These are phyloP conservation scores for Laticauda laticaudata DNA, from an alignment of 2,113 vertebrate genomes.

Conservation along the genomic window DNA sequence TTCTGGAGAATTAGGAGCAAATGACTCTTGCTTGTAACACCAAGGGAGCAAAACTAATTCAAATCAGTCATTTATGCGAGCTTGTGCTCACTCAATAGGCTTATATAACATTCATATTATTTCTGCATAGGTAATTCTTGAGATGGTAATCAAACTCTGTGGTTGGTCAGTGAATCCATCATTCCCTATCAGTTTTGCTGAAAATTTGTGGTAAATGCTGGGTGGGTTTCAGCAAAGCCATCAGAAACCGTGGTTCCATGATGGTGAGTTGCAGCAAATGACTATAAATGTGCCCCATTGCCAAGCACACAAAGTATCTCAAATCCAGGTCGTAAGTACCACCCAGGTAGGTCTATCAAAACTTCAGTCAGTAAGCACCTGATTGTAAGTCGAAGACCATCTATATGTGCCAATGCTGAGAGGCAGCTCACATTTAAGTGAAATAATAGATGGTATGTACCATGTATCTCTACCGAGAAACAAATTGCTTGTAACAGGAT, in stretches of 20 bases:
- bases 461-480: background rate
- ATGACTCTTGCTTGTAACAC: background rate
- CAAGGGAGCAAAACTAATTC: background rate
- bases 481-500: background rate
- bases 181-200: background rate
- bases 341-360: background rate
- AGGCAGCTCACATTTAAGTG: background rate
- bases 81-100: background rate
- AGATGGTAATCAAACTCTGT: background rate
- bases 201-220: background rate
- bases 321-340: background rate
- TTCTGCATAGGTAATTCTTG: background rate
- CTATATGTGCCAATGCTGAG: background rate
- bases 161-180: background rate
- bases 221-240: background rate
- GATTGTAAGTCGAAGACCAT: background rate
- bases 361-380: background rate
- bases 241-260: background rate
- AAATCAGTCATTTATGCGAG: background rate
- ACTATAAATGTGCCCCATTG: background rate
- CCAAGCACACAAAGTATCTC: background rate
- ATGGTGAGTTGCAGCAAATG: background rate
- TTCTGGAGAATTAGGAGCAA: background rate
- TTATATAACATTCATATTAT: background rate
- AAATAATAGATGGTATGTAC: background rate